A percentile compares a stretch with the other conserved stretches of the same genome.
Conservation (phyloP, 2,113 vertebrate species). For the Ranitomeya variabilis region DNA sequence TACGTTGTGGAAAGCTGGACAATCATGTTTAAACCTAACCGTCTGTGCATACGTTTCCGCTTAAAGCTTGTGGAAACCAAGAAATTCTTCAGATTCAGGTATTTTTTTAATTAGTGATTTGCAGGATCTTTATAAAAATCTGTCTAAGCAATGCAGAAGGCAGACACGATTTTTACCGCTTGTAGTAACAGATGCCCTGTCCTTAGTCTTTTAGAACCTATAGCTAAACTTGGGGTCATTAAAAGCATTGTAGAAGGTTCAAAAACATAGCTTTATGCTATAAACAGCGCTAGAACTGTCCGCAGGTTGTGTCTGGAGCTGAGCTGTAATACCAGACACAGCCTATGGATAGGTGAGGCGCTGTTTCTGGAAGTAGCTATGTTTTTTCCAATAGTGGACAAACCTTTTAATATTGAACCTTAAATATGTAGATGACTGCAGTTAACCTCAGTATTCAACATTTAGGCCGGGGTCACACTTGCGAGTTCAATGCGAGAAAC, state of each 20-base stretch:
- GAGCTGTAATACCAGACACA: too few species aligned
- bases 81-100: conserved; percentile 47
- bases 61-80: conserved; percentile 19
- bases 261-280: too few species aligned
- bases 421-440: neutral
- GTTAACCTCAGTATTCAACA: neutral
- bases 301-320: too few species aligned
- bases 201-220: neutral
- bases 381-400: too few species aligned
- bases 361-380: too few species aligned
- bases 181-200: neutral
- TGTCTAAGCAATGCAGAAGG: conserved; percentile 62
- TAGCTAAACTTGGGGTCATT: neutral
- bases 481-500: too few species aligned
- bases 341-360: too few species aligned
- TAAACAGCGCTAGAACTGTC: too few species aligned
- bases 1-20: conserved; percentile 41
- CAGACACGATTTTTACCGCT: conserved; percentile 10
- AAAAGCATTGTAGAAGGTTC: too few species aligned
- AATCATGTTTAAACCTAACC: conserved; percentile 40
- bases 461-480: too few species aligned
- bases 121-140: conserved; percentile 18
- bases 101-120: conserved; percentile 32
- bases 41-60: conserved; percentile 23
- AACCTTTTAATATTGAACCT: neutral